phyloP scores from a whole-genome alignment of 2,797 vertebrate species.

The Takifugu ocellatus region DNA sequence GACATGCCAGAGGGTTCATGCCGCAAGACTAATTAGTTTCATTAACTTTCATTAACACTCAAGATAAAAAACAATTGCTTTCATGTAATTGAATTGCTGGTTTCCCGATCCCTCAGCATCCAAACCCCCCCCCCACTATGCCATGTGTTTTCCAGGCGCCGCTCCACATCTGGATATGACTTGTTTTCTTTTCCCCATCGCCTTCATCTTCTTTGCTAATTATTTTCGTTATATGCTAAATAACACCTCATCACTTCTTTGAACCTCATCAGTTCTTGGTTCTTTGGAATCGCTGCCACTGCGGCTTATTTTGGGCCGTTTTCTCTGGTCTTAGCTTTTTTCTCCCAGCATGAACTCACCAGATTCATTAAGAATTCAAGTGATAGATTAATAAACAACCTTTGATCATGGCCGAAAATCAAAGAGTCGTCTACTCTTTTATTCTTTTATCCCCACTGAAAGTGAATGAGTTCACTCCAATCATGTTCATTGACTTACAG shows the following conservation, averaged over 20 bases:
- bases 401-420: not conserved
- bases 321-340: constrained; percentile 1
- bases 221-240: constrained; percentile 32
- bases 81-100: constrained; percentile 79
- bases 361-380: not conserved
- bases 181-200: not conserved
- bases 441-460: not conserved
- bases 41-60: constrained; percentile 71
- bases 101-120: constrained; percentile 57
- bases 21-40: constrained; percentile 82
- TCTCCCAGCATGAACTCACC: not conserved
- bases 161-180: not conserved
- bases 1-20: constrained; percentile 70
- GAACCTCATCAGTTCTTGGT: not conserved
- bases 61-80: constrained; percentile 80
- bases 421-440: not conserved
- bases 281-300: constrained; percentile 4
- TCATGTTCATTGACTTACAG: no score
- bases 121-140: constrained; percentile 24
- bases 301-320: constrained; percentile 31
- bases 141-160: constrained; percentile 9
- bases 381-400: not conserved
- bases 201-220: constrained; percentile 29
- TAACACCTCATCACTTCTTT: constrained; percentile 24
- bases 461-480: not conserved